Percentiles rank a stretch among this genome's conserved stretches.
These are phyloP conservation scores for Sus scrofa DNA, from an alignment of 2,113 vertebrate genomes.

Conservation along the genomic window T2T-Sscrofa CM000820.6:46412001-46412500, in stretches of 20 bases:
- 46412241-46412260: constrained; percentile 93
- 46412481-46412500: constrained; percentile 87
- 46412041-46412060: constrained; percentile 90
- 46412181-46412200: constrained; percentile 93
- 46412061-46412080: constrained; percentile 90
- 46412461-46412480: constrained; percentile 94
- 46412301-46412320: constrained; percentile 93
- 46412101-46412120: constrained; percentile 88
- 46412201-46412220: constrained; percentile 95
- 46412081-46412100: constrained; percentile 92
- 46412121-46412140: constrained; percentile 92
- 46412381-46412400: constrained; percentile 84
- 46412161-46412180: constrained; percentile 87
- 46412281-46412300: constrained; percentile 91
- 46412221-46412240: constrained; percentile 94
- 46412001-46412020: constrained; percentile 90
- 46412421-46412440: constrained; percentile 90
- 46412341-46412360: constrained; percentile 92
- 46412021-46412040: constrained; percentile 89
- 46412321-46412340: constrained; percentile 91
- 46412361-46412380: constrained; percentile 93
- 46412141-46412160: constrained; percentile 92
- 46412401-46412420: constrained; percentile 86
- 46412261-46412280: constrained; percentile 94
- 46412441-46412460: constrained; percentile 90